Base-by-base conservation (phyloP, 2,888 invertebrate species). In the Eupelmus urozonus region DNA sequence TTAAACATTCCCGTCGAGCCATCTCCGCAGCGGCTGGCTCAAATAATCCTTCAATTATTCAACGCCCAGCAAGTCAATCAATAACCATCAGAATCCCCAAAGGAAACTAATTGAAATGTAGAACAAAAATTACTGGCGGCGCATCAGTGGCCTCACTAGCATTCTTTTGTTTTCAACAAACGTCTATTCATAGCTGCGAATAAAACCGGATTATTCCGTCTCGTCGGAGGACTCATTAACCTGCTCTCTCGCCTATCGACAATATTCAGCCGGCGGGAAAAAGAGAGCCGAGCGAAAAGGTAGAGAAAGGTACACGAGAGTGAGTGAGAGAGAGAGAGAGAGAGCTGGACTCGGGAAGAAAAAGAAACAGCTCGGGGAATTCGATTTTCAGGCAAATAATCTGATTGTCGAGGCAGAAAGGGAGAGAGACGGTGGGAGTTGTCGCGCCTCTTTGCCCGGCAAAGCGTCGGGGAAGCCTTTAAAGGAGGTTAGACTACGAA, bases 311-410 rank as follows among this genome's bases (percentile, higher is more conserved):
- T 0, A 3, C 16, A 34, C 7, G 20, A 4, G 2, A 51, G 9
- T n/a, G n/a, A n/a, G n/a, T n/a, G n/a, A n/a, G 53, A 51, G 34
- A 60, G 18, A 53, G 55, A 42, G 23, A 7, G 9, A 42, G 13
- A 42, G 25, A 5, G n/a, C 23, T 40, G 18, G 23, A 13, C 2
- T 7, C 2, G 23, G 25, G 34, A 16, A 62, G 29, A 55, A 59
- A 66, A 66, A 63, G 29, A 69, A 27, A 25, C 29, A 57, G 13
- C 45, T 25, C 9, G 5, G 20, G 5, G 72, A 73, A 73, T 67
- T 73, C 55, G 72, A 73, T 78, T 71, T 69, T 42, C 72, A 67
- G 29, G 62, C 62, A 72, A 78, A 73, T 78, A 73, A 73, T 78
- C 73, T 29, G 60, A 78, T 78, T 67, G 73, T 55, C 72, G 62